Conservation (phyloP, 2,888 invertebrate species). For the Cantharis lateralis region DNA sequence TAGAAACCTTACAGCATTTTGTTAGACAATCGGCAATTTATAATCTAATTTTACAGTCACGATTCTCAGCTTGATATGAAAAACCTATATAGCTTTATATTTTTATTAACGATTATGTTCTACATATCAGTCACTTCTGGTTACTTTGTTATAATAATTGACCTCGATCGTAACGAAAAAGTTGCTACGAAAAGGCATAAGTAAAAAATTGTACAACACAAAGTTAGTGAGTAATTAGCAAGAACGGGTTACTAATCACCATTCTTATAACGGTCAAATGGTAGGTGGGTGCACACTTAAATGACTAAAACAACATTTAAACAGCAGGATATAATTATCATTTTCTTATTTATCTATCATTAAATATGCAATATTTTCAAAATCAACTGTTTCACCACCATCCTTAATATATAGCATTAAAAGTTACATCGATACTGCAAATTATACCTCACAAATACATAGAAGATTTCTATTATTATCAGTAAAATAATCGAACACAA, state of each 20-base stretch:
- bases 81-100: neutral
- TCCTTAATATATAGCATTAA: neutral
- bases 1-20: neutral
- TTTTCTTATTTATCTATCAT: constrained; percentile 10
- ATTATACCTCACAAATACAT: neutral
- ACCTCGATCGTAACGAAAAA: neutral
- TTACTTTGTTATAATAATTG: neutral
- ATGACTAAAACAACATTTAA: constrained; percentile 18
- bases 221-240: constrained; percentile 6
- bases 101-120: neutral
- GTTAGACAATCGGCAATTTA: neutral
- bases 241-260: constrained; percentile 10
- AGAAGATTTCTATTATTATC: neutral
- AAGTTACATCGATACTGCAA: neutral
- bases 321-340: constrained; percentile 21
- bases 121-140: neutral
- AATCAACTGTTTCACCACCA: constrained; percentile 11
- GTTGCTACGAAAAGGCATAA: neutral
- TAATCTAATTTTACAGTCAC: neutral
- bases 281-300: constrained; percentile 20
- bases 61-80: neutral
- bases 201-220: neutral
- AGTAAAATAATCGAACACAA: neutral
- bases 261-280: constrained; percentile 12
- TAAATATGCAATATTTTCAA: constrained; percentile 15